A percentile compares a stretch with the other conserved stretches of the same genome.
Conservation (phyloP, 1,140 invertebrate species). For the Drosophila neocordata region DNA sequence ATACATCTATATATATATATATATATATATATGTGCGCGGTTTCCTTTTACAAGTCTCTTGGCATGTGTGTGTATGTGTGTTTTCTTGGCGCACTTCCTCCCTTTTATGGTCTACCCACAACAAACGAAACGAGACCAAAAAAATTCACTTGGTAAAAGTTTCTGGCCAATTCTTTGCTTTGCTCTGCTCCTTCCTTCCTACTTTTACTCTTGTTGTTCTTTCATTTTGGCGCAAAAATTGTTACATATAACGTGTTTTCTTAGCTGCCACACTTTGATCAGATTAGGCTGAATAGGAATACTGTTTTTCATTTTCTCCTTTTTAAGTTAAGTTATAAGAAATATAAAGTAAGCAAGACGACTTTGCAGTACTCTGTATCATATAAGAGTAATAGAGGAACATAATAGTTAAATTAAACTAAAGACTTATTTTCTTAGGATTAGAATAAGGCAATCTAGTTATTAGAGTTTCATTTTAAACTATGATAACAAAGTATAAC, state of each 20-base stretch:
- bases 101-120: constrained; percentile 49
- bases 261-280: constrained; percentile 63
- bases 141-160: constrained; percentile 35
- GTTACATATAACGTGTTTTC: constrained; percentile 53
- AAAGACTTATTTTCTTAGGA: too few species aligned
- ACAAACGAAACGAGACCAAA: constrained; percentile 49
- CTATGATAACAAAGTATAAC: too few species aligned
- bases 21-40: constrained; percentile 39
- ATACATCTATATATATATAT: too few species aligned
- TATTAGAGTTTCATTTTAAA: too few species aligned
- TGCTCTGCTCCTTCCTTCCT: background rate
- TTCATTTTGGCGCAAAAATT: constrained; percentile 69
- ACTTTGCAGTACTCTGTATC: background rate
- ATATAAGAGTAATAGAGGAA: too few species aligned
- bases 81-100: constrained; percentile 13
- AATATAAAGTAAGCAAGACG: constrained; percentile 2
- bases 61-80: constrained; percentile 20
- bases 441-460: too few species aligned
- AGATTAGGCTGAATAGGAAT: constrained; percentile 55
- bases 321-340: background rate
- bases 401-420: too few species aligned
- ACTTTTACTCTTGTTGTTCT: constrained; percentile 55
- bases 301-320: constrained; percentile 5
- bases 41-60: constrained; percentile 55
- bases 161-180: constrained; percentile 46